These are phyloP conservation scores for Andricus grossulariae DNA, from an alignment of 1,140 invertebrate genomes.

Conservation along the genomic window DNA sequence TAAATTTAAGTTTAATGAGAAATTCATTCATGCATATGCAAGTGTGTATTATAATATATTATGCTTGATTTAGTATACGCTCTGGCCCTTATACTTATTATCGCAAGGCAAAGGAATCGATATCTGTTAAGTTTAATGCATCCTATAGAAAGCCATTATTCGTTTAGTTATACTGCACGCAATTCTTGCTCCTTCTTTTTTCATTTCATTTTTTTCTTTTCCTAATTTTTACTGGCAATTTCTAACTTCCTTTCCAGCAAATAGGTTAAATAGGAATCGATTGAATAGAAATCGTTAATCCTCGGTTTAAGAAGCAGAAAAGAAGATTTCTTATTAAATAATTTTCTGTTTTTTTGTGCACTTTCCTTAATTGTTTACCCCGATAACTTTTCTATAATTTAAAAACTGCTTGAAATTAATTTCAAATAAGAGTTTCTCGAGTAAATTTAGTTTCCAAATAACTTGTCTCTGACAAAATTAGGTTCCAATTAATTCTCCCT, in stretches of 20 bases:
- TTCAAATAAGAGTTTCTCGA: too few relatives aligned
- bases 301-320: too few relatives aligned
- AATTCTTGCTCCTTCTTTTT: neutral
- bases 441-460: too few relatives aligned
- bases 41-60: slow-evolving; percentile 36
- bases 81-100: slow-evolving; percentile 14
- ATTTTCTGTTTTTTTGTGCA: too few relatives aligned
- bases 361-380: too few relatives aligned
- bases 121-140: slow-evolving; percentile 12
- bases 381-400: too few relatives aligned
- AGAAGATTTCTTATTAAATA: too few relatives aligned
- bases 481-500: too few relatives aligned
- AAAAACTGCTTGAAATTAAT: too few relatives aligned
- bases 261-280: neutral
- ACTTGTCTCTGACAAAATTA: too few relatives aligned
- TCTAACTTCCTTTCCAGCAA: neutral
- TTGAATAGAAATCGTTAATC: too few relatives aligned
- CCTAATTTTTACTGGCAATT: neutral
- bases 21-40: slow-evolving; percentile 23
- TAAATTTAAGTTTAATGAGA: neutral
- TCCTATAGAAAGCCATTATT: neutral
- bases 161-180: neutral
- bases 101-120: slow-evolving; percentile 1
- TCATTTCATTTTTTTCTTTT: neutral
- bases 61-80: neutral